Evolutionary conservation across 1,140 invertebrate genomes (phyloP), one percentile per base, ranked within the genome.

Genomic region (Heliconius nattereri): DNA sequence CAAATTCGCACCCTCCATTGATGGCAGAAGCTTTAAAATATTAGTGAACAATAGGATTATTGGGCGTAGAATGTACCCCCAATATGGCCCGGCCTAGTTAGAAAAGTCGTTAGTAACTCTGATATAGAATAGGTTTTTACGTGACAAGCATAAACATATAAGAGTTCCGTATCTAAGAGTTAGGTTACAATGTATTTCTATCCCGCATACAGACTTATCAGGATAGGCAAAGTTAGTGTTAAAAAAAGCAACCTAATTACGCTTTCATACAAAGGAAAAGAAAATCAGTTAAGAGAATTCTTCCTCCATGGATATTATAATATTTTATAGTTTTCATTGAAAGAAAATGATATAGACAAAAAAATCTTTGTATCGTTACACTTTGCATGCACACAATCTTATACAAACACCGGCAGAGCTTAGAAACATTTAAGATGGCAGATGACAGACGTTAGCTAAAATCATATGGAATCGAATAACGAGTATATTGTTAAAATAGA

Each of bases 1-100:
- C 23, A 23, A 66, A 66, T 26, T 66, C 60, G 23, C 26, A 66
- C 60, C 60, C 60, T 66, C 26, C 60, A 66, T 66, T 66, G 23
- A 66, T n/a, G 11, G 13, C 23, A 66, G 60, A 26, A 66, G 60
- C 60, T 66, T 66, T 66, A 66, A 66, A 29, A 66, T 16, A 66
- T 66, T 66, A 66, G 60, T 66, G 60, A 11, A 66, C 60, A 66
- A 29, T 66, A 66, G 23, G 60, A 66, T 66, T 66, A 66, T 66
- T 26, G 60, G 60, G 60, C 26, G 60, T 26, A 29, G 60, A 66
- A 66, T 66, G 3, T 23, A 66, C 7, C 23, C 60, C 26, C 23
- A 13, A 66, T 9, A 66, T 16, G 11, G 60, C 29, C 23, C 29
- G 23, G 26, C n/a, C 60, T 66, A 66, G 60, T 26, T 26, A 66